Evolutionary conservation across 2,888 invertebrate species (phyloP), one percentile per base, ranked within the genome.

Genomic region (Ganaspis brasiliensis): DNA sequence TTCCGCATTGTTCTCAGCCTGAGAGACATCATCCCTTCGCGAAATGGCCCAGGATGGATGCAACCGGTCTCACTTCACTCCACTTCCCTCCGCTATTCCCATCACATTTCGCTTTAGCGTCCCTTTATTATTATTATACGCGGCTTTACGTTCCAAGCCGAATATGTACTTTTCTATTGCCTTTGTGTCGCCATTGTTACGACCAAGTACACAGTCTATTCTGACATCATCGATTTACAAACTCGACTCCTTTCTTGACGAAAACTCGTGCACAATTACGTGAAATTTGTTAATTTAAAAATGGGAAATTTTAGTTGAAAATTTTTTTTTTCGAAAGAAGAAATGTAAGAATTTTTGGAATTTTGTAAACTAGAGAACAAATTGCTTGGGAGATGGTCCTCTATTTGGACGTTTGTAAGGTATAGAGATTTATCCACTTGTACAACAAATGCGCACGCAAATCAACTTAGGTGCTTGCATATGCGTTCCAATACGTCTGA

Each of bases 1-100:
- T 81, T 82, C 76, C 80, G 81, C 83, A 86, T 87, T 86, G 86
- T 87, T 86, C 83, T 80, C 83, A 75, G 75, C 74, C 72, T 35
- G 16, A 10, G 35, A 16, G 16, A 10, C 35, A 59, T 52, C 55
- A 24, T 37, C 61, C 37, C 21, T 63, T 40, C 21, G 21, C 40
- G 63, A 63, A 63, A 63, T 40, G 21, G 63, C 40, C 40, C 14
- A 19, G 21, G 21, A 63, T 12, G 14, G 37, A 63, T 40, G 63
- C 63, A 37, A 19, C n/a, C n/a, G n/a, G n/a, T n/a, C n/a, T n/a
- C n/a, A n/a, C n/a, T n/a, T n/a, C n/a, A n/a, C n/a, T n/a, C 61
- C 57, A 12, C n/a, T 3, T 9, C 5, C 6, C 19, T 10, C 5
- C 19, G 10, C 14, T 19, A 63, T 61, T 61, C 12, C 19, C 37